These are phyloP conservation scores for Harpegnathos saltator DNA, from an alignment of 1,140 invertebrate species.

Conservation along the genomic window DNA sequence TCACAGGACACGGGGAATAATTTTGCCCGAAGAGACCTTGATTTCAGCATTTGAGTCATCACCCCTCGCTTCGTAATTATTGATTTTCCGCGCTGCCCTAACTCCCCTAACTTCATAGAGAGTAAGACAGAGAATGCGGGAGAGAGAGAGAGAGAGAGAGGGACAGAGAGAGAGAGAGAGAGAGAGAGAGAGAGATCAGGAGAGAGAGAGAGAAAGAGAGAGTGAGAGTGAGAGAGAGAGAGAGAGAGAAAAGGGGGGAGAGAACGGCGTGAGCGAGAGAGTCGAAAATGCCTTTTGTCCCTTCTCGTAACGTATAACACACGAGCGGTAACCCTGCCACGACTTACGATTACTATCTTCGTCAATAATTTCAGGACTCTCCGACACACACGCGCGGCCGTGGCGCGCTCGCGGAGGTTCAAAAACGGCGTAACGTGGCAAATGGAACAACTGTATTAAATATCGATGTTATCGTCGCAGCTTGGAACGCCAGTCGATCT, in stretches of 20 bases:
- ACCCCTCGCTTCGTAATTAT: slow-evolving; percentile 85
- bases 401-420: not conserved
- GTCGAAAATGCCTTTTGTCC: slow-evolving; percentile 84
- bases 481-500: too few relatives aligned
- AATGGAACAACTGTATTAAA: too few relatives aligned
- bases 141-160: slow-evolving; percentile 69
- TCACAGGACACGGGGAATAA: slow-evolving; percentile 78
- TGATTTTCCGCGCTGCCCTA: slow-evolving; percentile 84
- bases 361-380: slow-evolving; percentile 75
- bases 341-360: slow-evolving; percentile 52
- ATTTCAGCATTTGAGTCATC: slow-evolving; percentile 86
- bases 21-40: slow-evolving; percentile 82
- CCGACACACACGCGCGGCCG: not conserved
- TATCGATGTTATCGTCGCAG: too few relatives aligned
- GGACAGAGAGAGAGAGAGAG: slow-evolving; percentile 60
- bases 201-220: slow-evolving; percentile 54
- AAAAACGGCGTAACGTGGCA: not conserved
- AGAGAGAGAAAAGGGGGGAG: slow-evolving; percentile 53
- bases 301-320: slow-evolving; percentile 78
- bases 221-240: slow-evolving; percentile 49
- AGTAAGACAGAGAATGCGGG: slow-evolving; percentile 72
- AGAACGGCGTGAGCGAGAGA: slow-evolving; percentile 69
- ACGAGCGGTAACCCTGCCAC: slow-evolving; percentile 76
- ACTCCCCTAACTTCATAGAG: slow-evolving; percentile 85
- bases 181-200: slow-evolving; percentile 42